These are phyloP conservation scores for Apodemia zela DNA, from an alignment of 2,888 invertebrate species.

Conservation along the genomic window DNA sequence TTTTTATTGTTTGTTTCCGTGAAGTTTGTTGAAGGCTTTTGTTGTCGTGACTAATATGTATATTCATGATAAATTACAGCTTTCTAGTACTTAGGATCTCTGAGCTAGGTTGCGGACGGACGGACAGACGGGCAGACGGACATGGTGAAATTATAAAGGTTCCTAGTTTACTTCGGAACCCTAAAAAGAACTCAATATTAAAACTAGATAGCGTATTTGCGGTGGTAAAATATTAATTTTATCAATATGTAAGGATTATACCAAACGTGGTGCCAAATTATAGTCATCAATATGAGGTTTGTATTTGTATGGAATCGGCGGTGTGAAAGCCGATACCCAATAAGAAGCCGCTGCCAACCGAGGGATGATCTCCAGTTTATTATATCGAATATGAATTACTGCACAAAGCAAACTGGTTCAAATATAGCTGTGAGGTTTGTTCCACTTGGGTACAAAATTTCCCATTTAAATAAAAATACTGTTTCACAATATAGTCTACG, in stretches of 20 bases:
- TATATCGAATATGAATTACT: slow-evolving; percentile 42
- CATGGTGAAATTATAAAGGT: too few species aligned
- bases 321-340: slow-evolving; percentile 32
- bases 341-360: slow-evolving; percentile 30
- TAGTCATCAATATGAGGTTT: slow-evolving; percentile 6
- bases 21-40: too few species aligned
- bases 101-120: too few species aligned
- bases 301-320: slow-evolving; percentile 16
- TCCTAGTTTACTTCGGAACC: too few species aligned
- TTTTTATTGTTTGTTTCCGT: too few species aligned
- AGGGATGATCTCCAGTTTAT: slow-evolving; percentile 37
- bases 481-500: too few species aligned
- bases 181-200: too few species aligned
- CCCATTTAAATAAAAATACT: too few species aligned
- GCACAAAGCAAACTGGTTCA: slow-evolving; percentile 28
- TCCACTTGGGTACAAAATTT: slow-evolving; percentile 22
- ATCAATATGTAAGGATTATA: not conserved
- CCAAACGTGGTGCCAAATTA: not conserved
- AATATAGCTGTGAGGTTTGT: slow-evolving; percentile 27
- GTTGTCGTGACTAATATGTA: too few species aligned
- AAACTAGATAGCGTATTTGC: not conserved
- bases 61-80: too few species aligned
- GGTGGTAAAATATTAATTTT: not conserved
- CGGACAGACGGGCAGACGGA: too few species aligned
- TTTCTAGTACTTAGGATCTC: too few species aligned